Base-by-base conservation (phyloP, 2,888 invertebrate species). In the Ashinkailepas kermadecensis region DNA sequence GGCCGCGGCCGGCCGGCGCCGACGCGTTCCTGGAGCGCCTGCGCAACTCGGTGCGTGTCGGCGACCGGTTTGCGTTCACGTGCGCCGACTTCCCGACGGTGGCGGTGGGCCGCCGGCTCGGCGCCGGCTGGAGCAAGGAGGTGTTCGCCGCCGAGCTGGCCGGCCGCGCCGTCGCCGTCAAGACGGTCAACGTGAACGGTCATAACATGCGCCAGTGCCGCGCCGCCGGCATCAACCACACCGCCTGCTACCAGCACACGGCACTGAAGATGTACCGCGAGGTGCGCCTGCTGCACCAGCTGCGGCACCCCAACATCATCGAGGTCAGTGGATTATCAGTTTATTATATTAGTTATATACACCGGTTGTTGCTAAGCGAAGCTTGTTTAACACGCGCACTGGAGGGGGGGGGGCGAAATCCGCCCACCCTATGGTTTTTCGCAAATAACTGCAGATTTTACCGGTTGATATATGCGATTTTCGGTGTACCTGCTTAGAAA, bases 71-170 rank as follows among this genome's bases (percentile, higher is more conserved):
- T 21, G 74, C 56, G 56, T 74, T 74, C 74, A 74, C 74, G 10
- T 74, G 74, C 10, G 74, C 74, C 56, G 56, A 74, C 74, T 74
- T 74, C 56, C 74, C 74, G 21, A 54, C 74, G 21, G 21, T 74
- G 74, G 54, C 18, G 9, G 74, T 74, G 21, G 54, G 74, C 18
- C 74, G 56, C 21, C 54, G 74, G 56, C 74, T 74, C 8, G 74
- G 74, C 21, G 23, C 21, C 57, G 82, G 82, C 18, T 82, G 82
- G 82, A 82, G 80, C 23, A 82, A 82, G 78, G 78, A 78, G 23
- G 82, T 82, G 21, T 74, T 80, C 64, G 65, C 56, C 8, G 82
- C 82, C n/a, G 57, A 54, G 80, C 56, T 65, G 12, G 67, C 9
- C n/a, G 81, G 80, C 67, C 56, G 23, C 23, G 6, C 57, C n/a